Evolutionary conservation across 2,797 vertebrate genomes (phyloP).

Genomic region (Micrastur ruficollis): DNA sequence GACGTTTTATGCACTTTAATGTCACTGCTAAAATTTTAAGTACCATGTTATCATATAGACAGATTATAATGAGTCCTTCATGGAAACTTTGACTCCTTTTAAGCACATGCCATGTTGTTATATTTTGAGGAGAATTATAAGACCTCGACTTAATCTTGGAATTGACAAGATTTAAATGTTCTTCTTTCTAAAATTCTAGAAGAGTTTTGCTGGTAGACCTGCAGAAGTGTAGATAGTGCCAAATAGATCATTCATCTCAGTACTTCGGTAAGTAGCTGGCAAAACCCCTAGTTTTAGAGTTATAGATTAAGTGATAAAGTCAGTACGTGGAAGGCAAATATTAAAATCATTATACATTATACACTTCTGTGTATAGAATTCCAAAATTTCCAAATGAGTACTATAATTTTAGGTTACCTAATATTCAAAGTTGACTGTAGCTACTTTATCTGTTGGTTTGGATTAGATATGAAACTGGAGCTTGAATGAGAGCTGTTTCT

Average conservation of each 20-base stretch:
- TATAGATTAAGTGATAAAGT: neutral
- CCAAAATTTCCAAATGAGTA: neutral
- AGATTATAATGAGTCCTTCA: neutral
- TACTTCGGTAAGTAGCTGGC: neutral
- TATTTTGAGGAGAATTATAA: neutral
- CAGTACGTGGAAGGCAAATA: neutral
- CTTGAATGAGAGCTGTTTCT: neutral
- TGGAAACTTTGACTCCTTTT: neutral
- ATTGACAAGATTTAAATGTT: neutral
- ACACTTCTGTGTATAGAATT: neutral
- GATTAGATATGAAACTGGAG: neutral
- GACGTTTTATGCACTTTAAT: neutral
- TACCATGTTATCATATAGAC: neutral
- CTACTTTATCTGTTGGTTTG: neutral
- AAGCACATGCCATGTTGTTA: neutral
- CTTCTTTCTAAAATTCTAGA: neutral
- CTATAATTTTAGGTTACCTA: neutral
- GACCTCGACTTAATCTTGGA: neutral
- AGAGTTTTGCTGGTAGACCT: neutral
- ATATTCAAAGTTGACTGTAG: neutral
- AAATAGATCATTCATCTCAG: neutral
- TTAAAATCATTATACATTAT: fast-evolving
- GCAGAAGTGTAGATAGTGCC: neutral
- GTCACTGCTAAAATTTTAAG: neutral
- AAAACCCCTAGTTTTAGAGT: neutral